Evolutionary conservation across 2,113 vertebrate genomes (phyloP).

Genomic region (Ariopsis seemanni): DNA sequence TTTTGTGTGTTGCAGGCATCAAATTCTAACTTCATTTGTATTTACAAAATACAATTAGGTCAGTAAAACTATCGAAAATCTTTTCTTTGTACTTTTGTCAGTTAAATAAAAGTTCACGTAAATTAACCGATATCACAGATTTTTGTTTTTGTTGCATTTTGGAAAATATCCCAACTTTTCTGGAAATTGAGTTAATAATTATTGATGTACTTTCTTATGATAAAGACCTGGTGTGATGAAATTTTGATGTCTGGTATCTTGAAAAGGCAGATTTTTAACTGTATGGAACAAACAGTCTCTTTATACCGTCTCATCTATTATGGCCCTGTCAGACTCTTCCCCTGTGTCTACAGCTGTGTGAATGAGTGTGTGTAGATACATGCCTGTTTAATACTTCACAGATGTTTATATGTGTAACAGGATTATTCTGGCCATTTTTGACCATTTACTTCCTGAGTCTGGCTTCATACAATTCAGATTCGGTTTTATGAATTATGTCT

Average conservation of each 20-base stretch:
- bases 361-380: not conserved
- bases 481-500: not conserved
- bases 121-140: too few relatives aligned
- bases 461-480: not conserved
- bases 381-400: not conserved
- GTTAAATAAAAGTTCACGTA: too few relatives aligned
- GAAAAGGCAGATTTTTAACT: constrained; percentile 28
- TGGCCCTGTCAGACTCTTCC: not conserved
- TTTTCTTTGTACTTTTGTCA: too few relatives aligned
- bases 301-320: not conserved
- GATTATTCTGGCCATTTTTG: not conserved
- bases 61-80: too few relatives aligned
- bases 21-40: too few relatives aligned
- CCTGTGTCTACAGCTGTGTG: not conserved
- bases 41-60: too few relatives aligned
- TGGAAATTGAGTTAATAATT: not conserved
- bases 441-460: not conserved
- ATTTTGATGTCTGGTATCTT: constrained; percentile 11
- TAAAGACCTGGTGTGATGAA: constrained; percentile 13
- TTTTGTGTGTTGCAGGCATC: too few relatives aligned
- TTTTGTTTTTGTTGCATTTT: too few relatives aligned
- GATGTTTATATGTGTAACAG: not conserved
- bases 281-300: not conserved
- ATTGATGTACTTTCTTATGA: constrained; percentile 16
- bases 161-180: too few relatives aligned